Percentiles rank a stretch among this genome's conserved stretches.
phyloP scores from a whole-genome alignment of 2,113 vertebrate genomes.

The Tiliqua scincoides region DNA sequence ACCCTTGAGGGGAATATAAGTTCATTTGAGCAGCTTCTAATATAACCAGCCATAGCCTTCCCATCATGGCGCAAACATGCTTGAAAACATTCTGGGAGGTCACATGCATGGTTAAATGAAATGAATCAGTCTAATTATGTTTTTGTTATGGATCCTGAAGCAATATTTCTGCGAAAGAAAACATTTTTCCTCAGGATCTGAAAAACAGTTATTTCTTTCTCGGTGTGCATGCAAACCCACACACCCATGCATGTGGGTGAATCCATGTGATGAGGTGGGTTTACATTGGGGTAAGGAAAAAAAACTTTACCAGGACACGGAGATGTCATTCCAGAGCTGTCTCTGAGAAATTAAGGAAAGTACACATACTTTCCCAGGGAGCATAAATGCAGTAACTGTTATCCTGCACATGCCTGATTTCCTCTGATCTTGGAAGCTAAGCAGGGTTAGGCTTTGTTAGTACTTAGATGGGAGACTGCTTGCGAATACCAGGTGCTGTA shows the following conservation, averaged over 20 bases:
- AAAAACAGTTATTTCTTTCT: not conserved
- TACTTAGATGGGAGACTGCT: too few relatives aligned
- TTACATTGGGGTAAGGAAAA: too few relatives aligned
- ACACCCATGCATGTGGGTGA: not conserved
- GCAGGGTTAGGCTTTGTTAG: too few relatives aligned
- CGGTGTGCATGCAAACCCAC: not conserved
- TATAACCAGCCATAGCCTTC: not conserved
- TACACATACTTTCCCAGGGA: not conserved
- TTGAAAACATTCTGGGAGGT: not conserved
- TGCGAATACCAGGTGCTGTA: too few relatives aligned
- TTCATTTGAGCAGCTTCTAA: slow-evolving; percentile 1
- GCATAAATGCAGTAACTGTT: too few relatives aligned
- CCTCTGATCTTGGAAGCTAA: too few relatives aligned
- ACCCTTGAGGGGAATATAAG: not conserved
- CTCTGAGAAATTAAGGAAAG: not conserved
- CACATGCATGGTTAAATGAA: not conserved
- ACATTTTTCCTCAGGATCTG: not conserved
- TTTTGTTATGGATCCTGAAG: not conserved
- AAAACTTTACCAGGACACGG: too few relatives aligned
- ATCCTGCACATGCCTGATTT: too few relatives aligned
- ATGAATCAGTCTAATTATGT: not conserved
- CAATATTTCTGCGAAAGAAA: not conserved
- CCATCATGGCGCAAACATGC: fast-evolving
- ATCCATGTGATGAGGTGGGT: too few relatives aligned
- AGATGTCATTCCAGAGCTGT: too few relatives aligned